A percentile compares a stretch with the other conserved stretches of the same genome.
Conservation (phyloP, 1,140 invertebrate species). For the Bombus waltoni region DNA sequence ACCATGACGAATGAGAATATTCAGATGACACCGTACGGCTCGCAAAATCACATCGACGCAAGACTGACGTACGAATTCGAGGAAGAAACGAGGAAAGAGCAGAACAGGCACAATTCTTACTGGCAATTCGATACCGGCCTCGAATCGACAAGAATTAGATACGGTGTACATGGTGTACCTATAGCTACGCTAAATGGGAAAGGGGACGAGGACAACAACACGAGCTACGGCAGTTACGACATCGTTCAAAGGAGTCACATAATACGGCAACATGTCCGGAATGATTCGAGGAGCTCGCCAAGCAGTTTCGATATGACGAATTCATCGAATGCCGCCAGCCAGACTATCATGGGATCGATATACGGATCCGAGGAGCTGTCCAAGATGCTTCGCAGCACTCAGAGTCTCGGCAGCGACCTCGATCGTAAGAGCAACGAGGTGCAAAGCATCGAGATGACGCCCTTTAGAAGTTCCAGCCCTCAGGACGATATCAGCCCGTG, state of each 20-base stretch:
- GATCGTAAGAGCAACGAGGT: constrained; percentile 60
- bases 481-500: constrained; percentile 52
- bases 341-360: constrained; percentile 73
- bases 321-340: constrained; percentile 62
- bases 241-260: constrained; percentile 63
- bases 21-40: constrained; percentile 68
- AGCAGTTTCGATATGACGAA: constrained; percentile 59
- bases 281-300: constrained; percentile 57
- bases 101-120: constrained; percentile 39
- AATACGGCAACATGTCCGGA: constrained; percentile 61
- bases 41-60: constrained; percentile 60
- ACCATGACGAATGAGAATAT: constrained; percentile 65
- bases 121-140: constrained; percentile 51
- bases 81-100: constrained; percentile 57
- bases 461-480: constrained; percentile 60
- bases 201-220: constrained; percentile 40
- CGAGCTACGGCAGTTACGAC: constrained; percentile 72
- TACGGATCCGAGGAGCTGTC: constrained; percentile 68
- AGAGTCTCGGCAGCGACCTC: constrained; percentile 65
- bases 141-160: constrained; percentile 60
- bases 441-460: constrained; percentile 75
- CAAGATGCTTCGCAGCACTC: constrained; percentile 68
- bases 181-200: constrained; percentile 47
- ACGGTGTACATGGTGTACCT: constrained; percentile 65
- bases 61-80: constrained; percentile 64